Evolutionary conservation across 2,113 vertebrate species (phyloP).

Genomic region (Festucalex cinctus): DNA sequence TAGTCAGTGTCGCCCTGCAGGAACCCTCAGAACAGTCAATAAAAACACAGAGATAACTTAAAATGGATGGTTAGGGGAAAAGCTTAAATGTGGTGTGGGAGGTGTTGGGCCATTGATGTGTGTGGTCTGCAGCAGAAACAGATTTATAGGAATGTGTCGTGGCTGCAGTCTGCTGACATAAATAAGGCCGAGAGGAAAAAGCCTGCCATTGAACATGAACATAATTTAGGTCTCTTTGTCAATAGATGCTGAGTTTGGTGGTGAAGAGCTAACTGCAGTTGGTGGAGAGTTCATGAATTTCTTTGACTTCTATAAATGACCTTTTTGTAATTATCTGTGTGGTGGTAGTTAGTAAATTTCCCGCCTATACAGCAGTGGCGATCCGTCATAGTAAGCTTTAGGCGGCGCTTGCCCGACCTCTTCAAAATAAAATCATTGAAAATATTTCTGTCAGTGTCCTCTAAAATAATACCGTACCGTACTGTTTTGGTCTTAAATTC

Average conservation of each 20-base stretch:
- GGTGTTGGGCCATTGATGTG: constrained; percentile 31
- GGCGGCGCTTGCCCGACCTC: no score
- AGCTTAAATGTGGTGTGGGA: background rate
- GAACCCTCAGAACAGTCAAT: background rate
- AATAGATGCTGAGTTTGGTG: background rate
- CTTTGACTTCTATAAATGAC: background rate
- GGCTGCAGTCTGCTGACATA: constrained; percentile 57
- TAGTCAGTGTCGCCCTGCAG: no score
- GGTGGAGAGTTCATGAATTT: background rate
- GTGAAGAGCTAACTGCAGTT: background rate
- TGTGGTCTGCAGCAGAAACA: constrained; percentile 44
- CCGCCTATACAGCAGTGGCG: no score
- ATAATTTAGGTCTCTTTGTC: constrained; percentile 13
- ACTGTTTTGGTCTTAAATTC: no score
- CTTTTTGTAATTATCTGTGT: background rate
- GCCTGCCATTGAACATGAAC: constrained; percentile 68
- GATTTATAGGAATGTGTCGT: constrained; percentile 60
- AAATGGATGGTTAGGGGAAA: constrained; percentile 13
- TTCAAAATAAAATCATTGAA: no score
- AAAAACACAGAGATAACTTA: constrained; percentile 15
- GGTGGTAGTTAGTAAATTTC: no score
- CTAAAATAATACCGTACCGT: no score
- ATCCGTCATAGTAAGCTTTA: no score
- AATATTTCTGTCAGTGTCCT: no score
- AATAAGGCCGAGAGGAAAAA: constrained; percentile 64